Evolutionary conservation across 2,888 invertebrate species (phyloP).

Genomic region (Pammene fasciana): DNA sequence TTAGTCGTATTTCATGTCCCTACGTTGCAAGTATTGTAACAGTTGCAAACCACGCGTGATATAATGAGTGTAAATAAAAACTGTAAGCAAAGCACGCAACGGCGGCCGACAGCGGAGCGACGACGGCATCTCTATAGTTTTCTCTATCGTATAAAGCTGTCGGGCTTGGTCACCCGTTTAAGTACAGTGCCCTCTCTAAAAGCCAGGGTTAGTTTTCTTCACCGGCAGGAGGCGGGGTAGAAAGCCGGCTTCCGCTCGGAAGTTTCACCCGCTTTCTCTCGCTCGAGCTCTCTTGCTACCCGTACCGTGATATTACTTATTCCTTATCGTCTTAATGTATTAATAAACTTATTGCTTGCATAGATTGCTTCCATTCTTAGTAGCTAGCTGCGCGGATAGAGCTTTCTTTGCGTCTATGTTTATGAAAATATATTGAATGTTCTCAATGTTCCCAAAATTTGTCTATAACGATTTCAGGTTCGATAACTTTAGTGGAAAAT

Average conservation of each 20-base stretch:
- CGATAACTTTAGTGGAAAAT: too few relatives aligned
- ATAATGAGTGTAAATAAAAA: not conserved
- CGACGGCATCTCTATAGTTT: slow-evolving; percentile 22
- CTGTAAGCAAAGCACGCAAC: too few relatives aligned
- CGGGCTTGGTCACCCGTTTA: slow-evolving; percentile 42
- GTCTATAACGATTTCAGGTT: too few relatives aligned
- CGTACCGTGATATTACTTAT: slow-evolving; percentile 62
- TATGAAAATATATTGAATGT: too few relatives aligned
- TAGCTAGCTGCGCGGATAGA: not conserved
- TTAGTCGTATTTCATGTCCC: too few relatives aligned
- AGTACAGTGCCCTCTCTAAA: slow-evolving; percentile 44
- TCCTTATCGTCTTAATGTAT: slow-evolving; percentile 47
- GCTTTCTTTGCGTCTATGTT: slow-evolving; percentile 3
- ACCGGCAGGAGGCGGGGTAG: slow-evolving; percentile 73
- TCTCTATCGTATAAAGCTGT: slow-evolving; percentile 38
- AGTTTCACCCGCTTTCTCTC: slow-evolving; percentile 80
- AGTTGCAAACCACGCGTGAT: not conserved
- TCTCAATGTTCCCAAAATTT: too few relatives aligned
- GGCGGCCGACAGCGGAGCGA: slow-evolving; percentile 12
- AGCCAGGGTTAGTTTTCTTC: slow-evolving; percentile 71
- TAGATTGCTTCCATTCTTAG: slow-evolving; percentile 34
- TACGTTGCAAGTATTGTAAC: not conserved
- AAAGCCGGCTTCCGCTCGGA: slow-evolving; percentile 79
- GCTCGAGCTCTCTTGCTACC: slow-evolving; percentile 49
- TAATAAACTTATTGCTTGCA: slow-evolving; percentile 37